Base-by-base conservation (phyloP, 2,888 invertebrate species). In the Drosophila gaucha region DNA sequence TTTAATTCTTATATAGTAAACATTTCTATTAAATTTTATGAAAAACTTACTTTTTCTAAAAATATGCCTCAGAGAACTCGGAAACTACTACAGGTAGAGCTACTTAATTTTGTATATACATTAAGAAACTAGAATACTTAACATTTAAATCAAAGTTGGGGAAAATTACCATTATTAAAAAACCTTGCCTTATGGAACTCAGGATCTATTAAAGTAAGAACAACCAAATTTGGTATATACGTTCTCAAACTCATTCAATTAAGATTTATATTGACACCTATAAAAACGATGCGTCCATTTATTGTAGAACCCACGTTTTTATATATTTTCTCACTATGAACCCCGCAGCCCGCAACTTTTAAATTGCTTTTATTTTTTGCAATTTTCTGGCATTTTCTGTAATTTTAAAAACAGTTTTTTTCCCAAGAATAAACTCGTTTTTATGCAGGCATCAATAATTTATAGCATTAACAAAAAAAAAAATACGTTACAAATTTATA, bases 371-470 rank as follows among this genome's bases (percentile, higher is more conserved):
- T 38, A 12, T 44, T 64, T 62, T 54, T 51, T 26, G 14, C 24
- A 64, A 38, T 50, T 55, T 49, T 44, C 38, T 28, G 20, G 16
- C 26, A 62, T 65, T 70, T 69, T 57, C 62, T 20, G 24, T 6
- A 54, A 50, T 70, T 80, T 80, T 60, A 51, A 66, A 74, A 63
- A 28, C 12, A 1, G 51, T 44, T 56, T 66, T 64, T 59, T 70
- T 54, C 46, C 49, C 38, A 56, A 47, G 56, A 72, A 72, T 31
- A 35, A 38, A 49, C 33, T 38, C 26, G 5, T 28, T 67, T 71
- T 67, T 49, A 85, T 89, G 89, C 88, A 51, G 89, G 84, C 72
- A 70, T 49, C 28, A 18, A 84, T 63, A 77, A 73, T 82, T 67
- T 69, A 60, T 3, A 0, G 8, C 24, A 18, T 18, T 10, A 33